Conservation (phyloP, 2,113 vertebrate genomes). For the Hucho hucho region DNA sequence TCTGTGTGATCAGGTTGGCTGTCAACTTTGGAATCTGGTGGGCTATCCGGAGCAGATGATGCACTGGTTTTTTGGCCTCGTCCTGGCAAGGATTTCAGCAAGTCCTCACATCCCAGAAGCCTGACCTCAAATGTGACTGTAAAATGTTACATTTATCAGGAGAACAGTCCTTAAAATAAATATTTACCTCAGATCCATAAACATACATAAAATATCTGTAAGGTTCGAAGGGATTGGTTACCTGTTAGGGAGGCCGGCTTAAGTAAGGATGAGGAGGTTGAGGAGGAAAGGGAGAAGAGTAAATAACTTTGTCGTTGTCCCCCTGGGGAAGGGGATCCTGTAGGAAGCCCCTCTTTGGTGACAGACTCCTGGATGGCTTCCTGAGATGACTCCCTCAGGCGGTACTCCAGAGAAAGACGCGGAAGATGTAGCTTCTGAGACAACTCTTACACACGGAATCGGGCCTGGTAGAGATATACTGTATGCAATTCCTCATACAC, state of each 20-base stretch:
- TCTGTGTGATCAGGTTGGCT: not conserved
- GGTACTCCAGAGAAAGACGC: conserved; percentile 48
- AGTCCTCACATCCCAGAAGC: conserved; percentile 64
- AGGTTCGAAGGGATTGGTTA: conserved; percentile 10
- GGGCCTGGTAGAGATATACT: conserved; percentile 39
- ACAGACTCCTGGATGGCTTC: conserved; percentile 10
- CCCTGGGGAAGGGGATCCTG: not conserved
- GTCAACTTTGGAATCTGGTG: not conserved
- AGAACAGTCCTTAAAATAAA: not conserved
- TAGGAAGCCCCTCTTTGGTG: not conserved
- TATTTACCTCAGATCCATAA: not conserved
- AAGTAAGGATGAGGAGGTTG: conserved; percentile 40
- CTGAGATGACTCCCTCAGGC: conserved; percentile 38
- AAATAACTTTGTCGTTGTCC: not conserved
- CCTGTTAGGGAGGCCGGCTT: conserved; percentile 61
- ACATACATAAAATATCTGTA: not conserved
- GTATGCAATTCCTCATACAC: no score
- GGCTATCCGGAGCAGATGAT: not conserved
- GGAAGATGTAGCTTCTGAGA: conserved; percentile 63
- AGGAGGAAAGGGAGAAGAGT: conserved; percentile 28
- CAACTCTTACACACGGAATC: conserved; percentile 51
- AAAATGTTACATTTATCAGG: not conserved
- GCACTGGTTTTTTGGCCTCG: not conserved
- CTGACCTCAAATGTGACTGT: conserved; percentile 62
- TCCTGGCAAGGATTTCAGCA: conserved; percentile 35